Percentiles rank a stretch among this genome's conserved stretches.
Conservation (phyloP, 2,113 vertebrate species). For the Picathartes gymnocephalus region DNA sequence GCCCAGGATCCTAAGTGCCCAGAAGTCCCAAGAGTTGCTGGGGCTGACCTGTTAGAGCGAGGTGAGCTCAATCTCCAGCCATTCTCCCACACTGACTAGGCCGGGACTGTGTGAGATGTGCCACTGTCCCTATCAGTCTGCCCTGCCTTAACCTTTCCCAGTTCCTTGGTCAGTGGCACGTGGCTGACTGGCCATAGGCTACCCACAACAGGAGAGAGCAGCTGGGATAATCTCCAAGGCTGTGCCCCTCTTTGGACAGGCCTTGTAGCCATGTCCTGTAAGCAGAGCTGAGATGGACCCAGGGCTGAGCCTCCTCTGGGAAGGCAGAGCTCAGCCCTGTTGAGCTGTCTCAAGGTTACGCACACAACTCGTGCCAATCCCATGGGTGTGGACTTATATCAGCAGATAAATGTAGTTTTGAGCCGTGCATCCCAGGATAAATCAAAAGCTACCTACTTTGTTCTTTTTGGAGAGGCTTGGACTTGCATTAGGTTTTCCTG, state of each 20-base stretch:
- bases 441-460: not conserved
- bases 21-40: not conserved
- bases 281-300: not conserved
- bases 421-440: not conserved
- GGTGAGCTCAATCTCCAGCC: not conserved
- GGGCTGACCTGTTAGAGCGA: not conserved
- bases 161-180: fast-evolving
- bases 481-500: not conserved
- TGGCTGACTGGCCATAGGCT: not conserved
- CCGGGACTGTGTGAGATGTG: not conserved
- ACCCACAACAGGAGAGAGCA: not conserved
- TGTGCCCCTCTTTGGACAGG: not conserved
- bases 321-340: not conserved
- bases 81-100: not conserved
- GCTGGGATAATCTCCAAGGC: not conserved
- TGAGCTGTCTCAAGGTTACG: not conserved
- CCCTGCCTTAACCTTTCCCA: not conserved
- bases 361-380: fast-evolving
- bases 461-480: not conserved
- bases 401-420: not conserved
- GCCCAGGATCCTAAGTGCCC: not conserved
- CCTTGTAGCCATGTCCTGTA: not conserved
- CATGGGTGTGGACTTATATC: fast-evolving
- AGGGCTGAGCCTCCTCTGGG: not conserved
- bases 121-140: not conserved